Evolutionary conservation across 1,140 invertebrate genomes (phyloP).

Genomic region (Pseudomyrmex gracilis): DNA sequence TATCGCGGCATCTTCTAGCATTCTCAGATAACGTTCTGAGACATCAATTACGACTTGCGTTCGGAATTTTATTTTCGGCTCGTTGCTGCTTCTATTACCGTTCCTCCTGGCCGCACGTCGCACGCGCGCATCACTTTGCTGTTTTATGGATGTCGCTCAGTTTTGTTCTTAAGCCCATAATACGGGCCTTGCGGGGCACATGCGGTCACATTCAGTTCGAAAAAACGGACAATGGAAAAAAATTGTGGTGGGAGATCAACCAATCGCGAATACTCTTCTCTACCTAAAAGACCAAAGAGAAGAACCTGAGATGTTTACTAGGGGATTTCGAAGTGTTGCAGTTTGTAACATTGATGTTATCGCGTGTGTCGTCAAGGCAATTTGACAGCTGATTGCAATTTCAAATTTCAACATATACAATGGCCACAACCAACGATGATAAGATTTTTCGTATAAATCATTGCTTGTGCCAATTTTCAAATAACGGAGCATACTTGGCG

Average conservation of each 20-base stretch:
- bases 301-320: background rate
- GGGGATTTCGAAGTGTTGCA: background rate
- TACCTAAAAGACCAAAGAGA: no score
- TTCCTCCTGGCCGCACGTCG: background rate
- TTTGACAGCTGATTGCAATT: background rate
- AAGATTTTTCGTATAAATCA: conserved; percentile 76
- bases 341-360: background rate
- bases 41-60: background rate
- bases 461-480: conserved; percentile 81
- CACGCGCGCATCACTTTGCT: conserved; percentile 7
- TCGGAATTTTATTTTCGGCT: conserved; percentile 31
- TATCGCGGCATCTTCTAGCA: conserved; percentile 11
- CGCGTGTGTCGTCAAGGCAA: background rate
- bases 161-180: background rate
- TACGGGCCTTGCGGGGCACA: no score
- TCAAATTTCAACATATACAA: background rate
- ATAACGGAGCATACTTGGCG: conserved; percentile 79
- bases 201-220: no score
- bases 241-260: no score
- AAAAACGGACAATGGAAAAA: no score
- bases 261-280: no score
- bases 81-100: background rate
- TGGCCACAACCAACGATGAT: conserved; percentile 17
- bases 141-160: background rate
- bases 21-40: background rate